Evolutionary conservation across 2,888 invertebrate species (phyloP).

Genomic region (Pristionchus mayeri): DNA sequence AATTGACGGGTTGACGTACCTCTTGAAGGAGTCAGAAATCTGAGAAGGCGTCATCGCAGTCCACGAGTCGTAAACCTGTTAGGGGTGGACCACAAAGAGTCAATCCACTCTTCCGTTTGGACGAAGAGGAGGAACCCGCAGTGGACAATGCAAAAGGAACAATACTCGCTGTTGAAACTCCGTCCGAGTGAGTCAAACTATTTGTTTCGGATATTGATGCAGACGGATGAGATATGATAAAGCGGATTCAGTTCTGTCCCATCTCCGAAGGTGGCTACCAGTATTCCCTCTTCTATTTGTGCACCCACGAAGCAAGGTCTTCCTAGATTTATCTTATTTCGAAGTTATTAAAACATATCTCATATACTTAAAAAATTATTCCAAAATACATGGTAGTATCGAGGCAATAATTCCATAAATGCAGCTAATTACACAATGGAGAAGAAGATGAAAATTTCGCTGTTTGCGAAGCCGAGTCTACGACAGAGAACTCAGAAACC

Average conservation of each 20-base stretch:
- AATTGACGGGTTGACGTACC: no score
- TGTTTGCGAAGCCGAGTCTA: not conserved
- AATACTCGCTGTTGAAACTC: not conserved
- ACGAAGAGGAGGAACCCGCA: not conserved
- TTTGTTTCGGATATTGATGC: not conserved
- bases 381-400: not conserved
- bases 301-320: not conserved
- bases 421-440: not conserved
- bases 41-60: not conserved
- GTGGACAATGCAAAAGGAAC: not conserved
- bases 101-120: constrained; percentile 33
- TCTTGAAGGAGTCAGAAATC: not conserved
- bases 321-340: no score
- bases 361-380: not conserved
- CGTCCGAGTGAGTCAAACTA: not conserved
- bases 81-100: not conserved
- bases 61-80: not conserved
- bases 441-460: not conserved
- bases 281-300: not conserved
- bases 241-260: not conserved
- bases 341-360: no score
- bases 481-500: not conserved
- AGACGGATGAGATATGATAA: not conserved
- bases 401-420: no score
- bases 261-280: not conserved